Conservation (phyloP, 2,888 invertebrate species). For the Microdon myrmicae region DNA sequence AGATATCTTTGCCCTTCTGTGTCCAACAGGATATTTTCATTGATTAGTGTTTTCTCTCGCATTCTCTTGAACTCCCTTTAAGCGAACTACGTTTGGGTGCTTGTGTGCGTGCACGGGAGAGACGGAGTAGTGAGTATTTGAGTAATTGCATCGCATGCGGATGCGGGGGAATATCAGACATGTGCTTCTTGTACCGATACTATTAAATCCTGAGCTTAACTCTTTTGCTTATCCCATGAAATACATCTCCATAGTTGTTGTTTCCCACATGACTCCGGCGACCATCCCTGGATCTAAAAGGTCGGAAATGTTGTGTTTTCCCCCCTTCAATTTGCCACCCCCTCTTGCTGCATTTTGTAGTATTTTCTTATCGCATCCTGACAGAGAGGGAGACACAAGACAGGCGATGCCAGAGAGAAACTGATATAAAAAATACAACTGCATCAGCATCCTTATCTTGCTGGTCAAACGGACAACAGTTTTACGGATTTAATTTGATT, state of each 20-base stretch:
- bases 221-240: no score
- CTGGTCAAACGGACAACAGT: conserved; percentile 38
- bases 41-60: conserved; percentile 37
- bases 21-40: conserved; percentile 45
- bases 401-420: conserved; percentile 6
- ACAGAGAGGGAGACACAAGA: conserved; percentile 1
- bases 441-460: conserved; percentile 9
- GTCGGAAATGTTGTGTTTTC: no score
- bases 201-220: conserved; percentile 1
- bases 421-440: conserved; percentile 3
- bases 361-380: conserved; percentile 12
- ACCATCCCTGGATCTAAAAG: conserved; percentile 11
- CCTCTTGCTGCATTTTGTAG: conserved; percentile 3
- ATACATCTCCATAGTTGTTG: no score
- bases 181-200: no score
- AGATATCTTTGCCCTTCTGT: conserved; percentile 1
- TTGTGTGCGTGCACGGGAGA: no score
- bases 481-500: conserved; percentile 43
- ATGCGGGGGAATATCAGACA: background rate
- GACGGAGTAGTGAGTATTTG: background rate
- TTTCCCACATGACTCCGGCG: no score
- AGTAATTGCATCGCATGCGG: conserved; percentile 11
- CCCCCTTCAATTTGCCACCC: conserved; percentile 4
- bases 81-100: no score
- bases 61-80: no score